Base-by-base conservation (phyloP, 2,113 vertebrate species). In the Brienomyrus longianalis region DNA sequence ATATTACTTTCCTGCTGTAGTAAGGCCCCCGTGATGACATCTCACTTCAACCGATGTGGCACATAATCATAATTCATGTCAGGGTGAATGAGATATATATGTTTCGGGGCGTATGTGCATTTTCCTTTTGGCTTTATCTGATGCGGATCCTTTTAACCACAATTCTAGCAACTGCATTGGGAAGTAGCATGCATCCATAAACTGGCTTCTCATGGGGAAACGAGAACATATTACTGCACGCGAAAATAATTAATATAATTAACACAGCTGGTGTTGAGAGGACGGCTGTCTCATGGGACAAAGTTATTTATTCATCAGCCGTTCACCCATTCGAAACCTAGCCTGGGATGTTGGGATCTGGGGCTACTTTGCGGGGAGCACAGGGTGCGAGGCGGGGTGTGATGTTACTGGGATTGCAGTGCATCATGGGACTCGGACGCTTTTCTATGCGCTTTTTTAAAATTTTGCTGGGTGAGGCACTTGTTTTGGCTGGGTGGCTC, bases 171-270 rank as follows among this genome's bases (percentile, higher is more conserved):
- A 5, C 74, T 80, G 31, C 13, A 80, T 80, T 5, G 6, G 74
- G 74, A 43, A 80, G 74, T 80, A 47, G 43, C 23, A 85, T 83
- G 43, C 80, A 43, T 83, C 39, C 21, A 21, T 45, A 50, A 86
- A 27, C 47, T 27, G 48, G 45, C 21, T 86, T 15, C 45, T 51
- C 83, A n/a, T 51, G 45, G 48, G 48, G 83, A 86, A 27, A 86
- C 19, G 47, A 11, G 43, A 83, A 45, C 39, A 27, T 50, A 85
- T 85, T 85, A 85, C 83, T 27, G 43, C 10, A 3, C 7, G 19
- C 39, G 47, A 85, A 85, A 85, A 86, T 51, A 86, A 51, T 86
- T 86, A 48, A 50, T 86, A 86, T 86, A 86, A 27, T 48, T 86
- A 51, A 50, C 45, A 86, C n/a, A 50, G 83, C 83, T 86, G 83